Evolutionary conservation across 2,113 vertebrate species (phyloP).

Genomic region (Origma solitaria): DNA sequence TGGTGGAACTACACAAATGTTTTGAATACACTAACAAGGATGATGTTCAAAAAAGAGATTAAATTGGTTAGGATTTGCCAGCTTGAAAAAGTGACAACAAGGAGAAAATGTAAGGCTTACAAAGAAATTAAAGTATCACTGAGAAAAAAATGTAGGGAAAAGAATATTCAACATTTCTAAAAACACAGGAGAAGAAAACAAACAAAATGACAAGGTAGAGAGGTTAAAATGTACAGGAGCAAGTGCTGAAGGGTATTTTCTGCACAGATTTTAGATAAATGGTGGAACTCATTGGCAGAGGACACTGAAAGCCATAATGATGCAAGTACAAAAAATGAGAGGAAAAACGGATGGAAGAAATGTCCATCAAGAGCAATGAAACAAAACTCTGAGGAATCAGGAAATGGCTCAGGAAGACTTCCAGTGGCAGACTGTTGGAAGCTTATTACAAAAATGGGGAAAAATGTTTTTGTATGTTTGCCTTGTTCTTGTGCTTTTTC

Average conservation of each 20-base stretch:
- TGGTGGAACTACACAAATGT: not conserved
- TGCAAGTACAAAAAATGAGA: not conserved
- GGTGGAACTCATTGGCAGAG: not conserved
- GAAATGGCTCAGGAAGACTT: not conserved
- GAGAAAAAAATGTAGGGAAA: not conserved
- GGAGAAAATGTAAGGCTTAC: not conserved
- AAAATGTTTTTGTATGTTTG: not conserved
- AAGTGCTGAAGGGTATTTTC: not conserved
- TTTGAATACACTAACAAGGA: not conserved
- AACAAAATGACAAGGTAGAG: not conserved
- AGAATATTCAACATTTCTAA: not conserved
- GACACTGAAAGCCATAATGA: not conserved
- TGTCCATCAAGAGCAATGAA: not conserved
- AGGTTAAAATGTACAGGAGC: not conserved
- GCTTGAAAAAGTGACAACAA: not conserved
- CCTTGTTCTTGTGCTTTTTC: not conserved
- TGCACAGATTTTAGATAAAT: not conserved
- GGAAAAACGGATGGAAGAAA: not conserved
- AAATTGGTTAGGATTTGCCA: not conserved
- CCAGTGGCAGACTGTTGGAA: not conserved
- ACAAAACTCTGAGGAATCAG: not conserved
- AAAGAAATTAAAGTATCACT: not conserved
- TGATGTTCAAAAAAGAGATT: not conserved
- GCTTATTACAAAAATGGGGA: not conserved
- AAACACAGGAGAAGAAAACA: not conserved